phyloP scores from a whole-genome alignment of 2,888 invertebrate genomes.

The Coleophora flavipennella region DNA sequence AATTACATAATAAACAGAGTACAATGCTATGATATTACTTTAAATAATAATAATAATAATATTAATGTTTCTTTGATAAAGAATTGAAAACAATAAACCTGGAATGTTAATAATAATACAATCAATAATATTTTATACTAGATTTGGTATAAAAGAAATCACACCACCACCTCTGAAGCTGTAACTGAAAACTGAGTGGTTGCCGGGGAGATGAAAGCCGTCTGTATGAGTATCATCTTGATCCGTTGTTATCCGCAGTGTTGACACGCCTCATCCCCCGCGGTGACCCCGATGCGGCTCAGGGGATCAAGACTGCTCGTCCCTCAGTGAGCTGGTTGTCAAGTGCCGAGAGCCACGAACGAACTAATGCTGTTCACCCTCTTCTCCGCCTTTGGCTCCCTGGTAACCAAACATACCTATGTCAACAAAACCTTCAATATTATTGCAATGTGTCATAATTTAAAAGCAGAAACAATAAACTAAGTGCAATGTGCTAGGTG shows the following conservation, averaged over 20 bases:
- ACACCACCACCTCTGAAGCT: constrained; percentile 54
- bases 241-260: constrained; percentile 36
- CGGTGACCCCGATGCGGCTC: constrained; percentile 44
- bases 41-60: constrained; percentile 52
- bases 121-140: constrained; percentile 52
- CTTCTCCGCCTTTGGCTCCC: constrained; percentile 89
- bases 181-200: constrained; percentile 35
- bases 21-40: constrained; percentile 51
- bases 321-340: constrained; percentile 76
- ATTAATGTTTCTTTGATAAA: constrained; percentile 31
- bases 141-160: constrained; percentile 62
- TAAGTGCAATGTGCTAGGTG: constrained; percentile 60
- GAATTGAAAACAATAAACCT: constrained; percentile 61
- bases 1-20: constrained; percentile 59
- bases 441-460: neutral
- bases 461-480: constrained; percentile 23
- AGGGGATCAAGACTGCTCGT: constrained; percentile 60
- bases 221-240: constrained; percentile 32
- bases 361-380: constrained; percentile 90
- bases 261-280: constrained; percentile 25
- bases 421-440: constrained; percentile 11
- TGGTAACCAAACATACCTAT: constrained; percentile 32
- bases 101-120: constrained; percentile 68
- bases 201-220: constrained; percentile 39
- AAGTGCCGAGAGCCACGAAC: constrained; percentile 81